These are phyloP conservation scores for Cepphus grylle DNA, from an alignment of 2,113 vertebrate species.

Conservation along the genomic window DNA sequence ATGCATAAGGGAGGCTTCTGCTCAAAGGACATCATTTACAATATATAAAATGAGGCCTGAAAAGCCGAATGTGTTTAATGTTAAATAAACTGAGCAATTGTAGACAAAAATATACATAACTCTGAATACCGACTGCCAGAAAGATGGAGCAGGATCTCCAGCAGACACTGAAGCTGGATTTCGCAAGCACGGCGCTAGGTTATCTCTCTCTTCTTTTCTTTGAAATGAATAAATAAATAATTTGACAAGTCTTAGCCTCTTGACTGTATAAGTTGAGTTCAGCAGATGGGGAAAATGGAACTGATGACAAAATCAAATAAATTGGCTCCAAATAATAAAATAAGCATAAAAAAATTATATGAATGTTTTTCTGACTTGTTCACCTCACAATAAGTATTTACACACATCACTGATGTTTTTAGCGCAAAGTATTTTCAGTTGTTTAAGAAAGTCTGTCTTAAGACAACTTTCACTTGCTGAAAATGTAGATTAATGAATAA, in stretches of 20 bases:
- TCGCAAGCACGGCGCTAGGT: background rate
- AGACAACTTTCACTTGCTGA: background rate
- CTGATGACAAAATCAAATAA: background rate
- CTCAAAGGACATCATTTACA: background rate
- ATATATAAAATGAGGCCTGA: background rate
- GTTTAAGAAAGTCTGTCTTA: background rate
- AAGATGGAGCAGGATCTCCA: background rate
- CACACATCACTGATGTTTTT: background rate
- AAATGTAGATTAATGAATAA: background rate
- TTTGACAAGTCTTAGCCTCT: background rate
- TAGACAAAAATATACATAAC: background rate
- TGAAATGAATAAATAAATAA: background rate
- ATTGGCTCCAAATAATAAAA: background rate
- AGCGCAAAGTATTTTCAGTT: background rate
- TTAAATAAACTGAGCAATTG: background rate
- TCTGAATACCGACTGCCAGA: background rate
- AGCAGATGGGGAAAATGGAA: background rate
- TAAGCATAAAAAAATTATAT: background rate
- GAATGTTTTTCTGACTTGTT: background rate
- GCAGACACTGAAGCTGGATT: background rate
- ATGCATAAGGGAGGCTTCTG: background rate
- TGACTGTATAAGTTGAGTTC: background rate
- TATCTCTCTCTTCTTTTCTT: background rate
- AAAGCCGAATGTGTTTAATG: background rate
- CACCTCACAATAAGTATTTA: background rate